A percentile compares a stretch with the other conserved stretches of the same genome.
These are phyloP conservation scores for Corythucha ciliata DNA, from an alignment of 2,888 invertebrate species.

Conservation along the genomic window DNA sequence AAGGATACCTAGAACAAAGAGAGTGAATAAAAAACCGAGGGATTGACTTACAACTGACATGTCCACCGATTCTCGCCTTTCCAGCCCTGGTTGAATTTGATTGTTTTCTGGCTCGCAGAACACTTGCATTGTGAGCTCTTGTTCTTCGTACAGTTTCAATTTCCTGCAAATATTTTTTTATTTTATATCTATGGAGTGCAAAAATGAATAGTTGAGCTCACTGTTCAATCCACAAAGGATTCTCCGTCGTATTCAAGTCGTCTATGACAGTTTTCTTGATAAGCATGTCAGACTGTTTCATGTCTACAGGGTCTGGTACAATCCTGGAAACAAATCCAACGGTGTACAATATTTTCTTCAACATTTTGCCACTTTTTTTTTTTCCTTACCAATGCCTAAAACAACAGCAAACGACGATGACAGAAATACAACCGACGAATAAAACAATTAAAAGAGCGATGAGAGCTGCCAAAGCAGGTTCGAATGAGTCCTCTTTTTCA, in stretches of 20 bases:
- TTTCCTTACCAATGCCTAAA: slow-evolving; percentile 63
- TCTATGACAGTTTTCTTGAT: slow-evolving; percentile 75
- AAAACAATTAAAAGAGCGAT: slow-evolving; percentile 77
- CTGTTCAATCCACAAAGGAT: slow-evolving; percentile 89
- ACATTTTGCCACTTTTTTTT: background rate
- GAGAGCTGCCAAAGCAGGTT: slow-evolving; percentile 74
- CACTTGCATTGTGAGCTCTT: slow-evolving; percentile 88
- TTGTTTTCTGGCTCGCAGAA: slow-evolving; percentile 64
- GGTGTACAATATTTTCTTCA: background rate
- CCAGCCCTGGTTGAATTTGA: slow-evolving; percentile 39
- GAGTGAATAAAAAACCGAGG: background rate
- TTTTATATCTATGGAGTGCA: too few species aligned
- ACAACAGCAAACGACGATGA: slow-evolving; percentile 79
- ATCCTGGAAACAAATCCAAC: slow-evolving; percentile 48
- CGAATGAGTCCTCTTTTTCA: slow-evolving; percentile 64
- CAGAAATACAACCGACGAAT: slow-evolving; percentile 76
- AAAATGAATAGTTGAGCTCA: slow-evolving; percentile 42
- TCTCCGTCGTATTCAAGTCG: slow-evolving; percentile 80
- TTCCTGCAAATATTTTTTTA: slow-evolving; percentile 60
- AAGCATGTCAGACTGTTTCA: slow-evolving; percentile 71
- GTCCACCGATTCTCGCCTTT: slow-evolving; percentile 34
- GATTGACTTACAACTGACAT: slow-evolving; percentile 33
- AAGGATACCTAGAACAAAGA: background rate
- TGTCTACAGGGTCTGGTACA: slow-evolving; percentile 68
- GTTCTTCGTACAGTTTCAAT: slow-evolving; percentile 79